These are phyloP conservation scores for Branchellion lobata DNA, from an alignment of 2,888 invertebrate species.

Conservation along the genomic window DNA sequence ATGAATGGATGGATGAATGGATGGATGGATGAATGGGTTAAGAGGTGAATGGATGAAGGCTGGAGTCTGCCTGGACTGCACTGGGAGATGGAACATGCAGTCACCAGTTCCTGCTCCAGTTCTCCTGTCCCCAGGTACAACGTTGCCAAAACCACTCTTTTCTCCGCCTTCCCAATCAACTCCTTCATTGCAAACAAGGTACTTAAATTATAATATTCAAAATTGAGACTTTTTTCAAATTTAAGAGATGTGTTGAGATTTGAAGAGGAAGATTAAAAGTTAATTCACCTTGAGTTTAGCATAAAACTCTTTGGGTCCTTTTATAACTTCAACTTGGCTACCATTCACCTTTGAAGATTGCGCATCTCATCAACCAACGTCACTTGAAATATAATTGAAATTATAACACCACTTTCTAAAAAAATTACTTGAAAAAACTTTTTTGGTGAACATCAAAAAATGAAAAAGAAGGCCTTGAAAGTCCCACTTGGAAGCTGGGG, in stretches of 20 bases:
- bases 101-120: conserved; percentile 75
- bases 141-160: conserved; percentile 72
- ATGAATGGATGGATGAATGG: too few relatives aligned
- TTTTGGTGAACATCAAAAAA: too few relatives aligned
- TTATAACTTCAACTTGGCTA: conserved; percentile 56
- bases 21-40: too few relatives aligned
- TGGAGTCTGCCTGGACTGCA: not conserved
- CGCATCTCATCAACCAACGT: too few relatives aligned
- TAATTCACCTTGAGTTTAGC: conserved; percentile 57
- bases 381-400: too few relatives aligned
- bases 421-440: too few relatives aligned
- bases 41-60: too few relatives aligned
- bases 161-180: conserved; percentile 55
- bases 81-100: conserved; percentile 52
- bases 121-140: conserved; percentile 87
- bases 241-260: not conserved
- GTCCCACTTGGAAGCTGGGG: conserved; percentile 53
- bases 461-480: too few relatives aligned
- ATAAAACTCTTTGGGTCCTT: conserved; percentile 59
- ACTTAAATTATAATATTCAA: conserved; percentile 26
- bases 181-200: too few relatives aligned
- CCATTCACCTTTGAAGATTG: conserved; percentile 56
- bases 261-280: not conserved
- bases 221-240: not conserved
- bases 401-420: too few relatives aligned